Percentiles rank a stretch among this genome's conserved stretches.
These are phyloP conservation scores for Lagria hirta DNA, from an alignment of 2,888 invertebrate genomes.

Conservation along the genomic window DNA sequence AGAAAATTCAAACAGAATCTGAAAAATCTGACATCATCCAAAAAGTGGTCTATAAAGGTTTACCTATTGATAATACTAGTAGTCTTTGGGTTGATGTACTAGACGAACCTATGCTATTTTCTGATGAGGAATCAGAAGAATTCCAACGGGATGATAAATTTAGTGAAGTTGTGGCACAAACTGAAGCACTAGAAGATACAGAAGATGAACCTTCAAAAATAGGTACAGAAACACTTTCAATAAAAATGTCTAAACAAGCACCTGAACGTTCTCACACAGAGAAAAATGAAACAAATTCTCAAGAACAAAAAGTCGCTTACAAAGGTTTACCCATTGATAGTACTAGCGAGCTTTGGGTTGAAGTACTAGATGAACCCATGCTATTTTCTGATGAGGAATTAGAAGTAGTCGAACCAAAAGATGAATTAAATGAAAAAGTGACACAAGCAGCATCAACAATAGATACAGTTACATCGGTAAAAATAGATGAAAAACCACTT, in stretches of 20 bases:
- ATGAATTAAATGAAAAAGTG: conserved; percentile 5
- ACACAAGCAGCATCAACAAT: not conserved
- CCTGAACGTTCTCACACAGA: conserved; percentile 4
- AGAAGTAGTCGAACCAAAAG: not conserved
- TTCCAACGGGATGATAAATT: conserved; percentile 5
- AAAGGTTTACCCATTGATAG: conserved; percentile 34
- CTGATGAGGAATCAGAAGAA: conserved; percentile 44
- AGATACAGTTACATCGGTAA: conserved; percentile 2
- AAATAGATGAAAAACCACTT: conserved; percentile 1
- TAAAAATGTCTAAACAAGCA: no score
- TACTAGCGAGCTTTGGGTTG: conserved; percentile 32
- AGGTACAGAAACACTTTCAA: not conserved
- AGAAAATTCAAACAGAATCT: no score
- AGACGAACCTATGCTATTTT: conserved; percentile 50
- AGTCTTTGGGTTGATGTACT: conserved; percentile 37
- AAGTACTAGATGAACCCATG: conserved; percentile 12
- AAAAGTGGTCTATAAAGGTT: conserved; percentile 34
- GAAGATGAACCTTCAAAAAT: not conserved
- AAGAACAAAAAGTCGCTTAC: conserved; percentile 23
- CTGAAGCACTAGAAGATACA: not conserved
- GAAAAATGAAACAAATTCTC: not conserved
- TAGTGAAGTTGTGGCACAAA: not conserved
- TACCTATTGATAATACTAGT: conserved; percentile 35
- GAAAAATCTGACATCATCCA: not conserved
- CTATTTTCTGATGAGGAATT: not conserved